Conservation (phyloP, 2,113 vertebrate genomes). For the Atractosteus spatula region DNA sequence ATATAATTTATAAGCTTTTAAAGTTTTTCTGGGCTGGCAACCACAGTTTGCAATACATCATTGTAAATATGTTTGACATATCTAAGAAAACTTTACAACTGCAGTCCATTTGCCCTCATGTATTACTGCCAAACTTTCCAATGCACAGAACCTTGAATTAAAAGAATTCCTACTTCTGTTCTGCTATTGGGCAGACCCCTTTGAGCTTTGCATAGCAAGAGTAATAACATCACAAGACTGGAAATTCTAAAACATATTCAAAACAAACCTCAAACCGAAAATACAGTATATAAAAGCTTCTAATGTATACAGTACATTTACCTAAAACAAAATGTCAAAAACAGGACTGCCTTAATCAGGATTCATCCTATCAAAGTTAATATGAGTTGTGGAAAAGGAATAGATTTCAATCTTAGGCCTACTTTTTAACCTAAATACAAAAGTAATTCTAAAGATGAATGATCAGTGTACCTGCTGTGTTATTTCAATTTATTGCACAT, state of each 20-base stretch:
- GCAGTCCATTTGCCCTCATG: conserved; percentile 64
- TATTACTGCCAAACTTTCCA: conserved; percentile 57
- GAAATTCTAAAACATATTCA: not conserved
- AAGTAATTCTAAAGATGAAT: not conserved
- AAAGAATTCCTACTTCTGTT: conserved; percentile 56
- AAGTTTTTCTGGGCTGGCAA: conserved; percentile 28
- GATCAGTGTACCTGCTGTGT: not conserved
- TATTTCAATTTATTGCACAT: not conserved
- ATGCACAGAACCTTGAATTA: conserved; percentile 59
- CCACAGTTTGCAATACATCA: conserved; percentile 63
- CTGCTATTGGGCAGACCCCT: conserved; percentile 25
- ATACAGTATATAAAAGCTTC: not conserved
- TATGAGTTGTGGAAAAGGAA: not conserved
- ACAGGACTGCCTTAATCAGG: not conserved
- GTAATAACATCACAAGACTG: not conserved
- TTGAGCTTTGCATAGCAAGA: too few relatives aligned
- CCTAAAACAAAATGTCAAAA: not conserved
- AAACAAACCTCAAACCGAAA: not conserved
- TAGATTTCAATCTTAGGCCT: not conserved
- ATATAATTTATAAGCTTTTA: not conserved
- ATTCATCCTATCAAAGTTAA: not conserved
- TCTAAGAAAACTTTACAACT: conserved; percentile 64
- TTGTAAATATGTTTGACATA: conserved; percentile 66
- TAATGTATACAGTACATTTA: not conserved
- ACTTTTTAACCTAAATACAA: not conserved